Evolutionary conservation across 2,113 vertebrate genomes (phyloP).

Genomic region (Pteropus alecto): DNA sequence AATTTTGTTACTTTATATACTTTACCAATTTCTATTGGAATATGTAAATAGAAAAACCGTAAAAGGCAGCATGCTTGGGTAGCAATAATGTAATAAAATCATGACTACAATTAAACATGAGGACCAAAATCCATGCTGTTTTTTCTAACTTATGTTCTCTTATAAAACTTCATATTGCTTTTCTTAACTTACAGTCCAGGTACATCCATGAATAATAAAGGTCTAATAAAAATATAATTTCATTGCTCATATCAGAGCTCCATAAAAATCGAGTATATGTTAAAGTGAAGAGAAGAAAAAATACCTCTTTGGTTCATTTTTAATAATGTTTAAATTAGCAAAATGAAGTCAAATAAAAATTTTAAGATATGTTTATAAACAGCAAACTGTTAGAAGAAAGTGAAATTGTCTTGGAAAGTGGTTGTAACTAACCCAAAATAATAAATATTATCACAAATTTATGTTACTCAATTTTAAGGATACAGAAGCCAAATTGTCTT

Average conservation of each 20-base stretch:
- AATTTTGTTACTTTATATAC: neutral
- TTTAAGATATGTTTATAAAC: neutral
- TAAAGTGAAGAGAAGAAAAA: neutral
- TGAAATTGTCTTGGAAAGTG: slow-evolving; percentile 7
- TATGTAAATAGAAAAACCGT: neutral
- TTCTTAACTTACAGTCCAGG: neutral
- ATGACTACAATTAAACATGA: neutral
- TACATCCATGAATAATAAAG: neutral
- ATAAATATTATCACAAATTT: neutral
- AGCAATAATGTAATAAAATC: neutral
- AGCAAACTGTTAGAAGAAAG: slow-evolving; percentile 5
- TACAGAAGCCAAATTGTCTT: neutral
- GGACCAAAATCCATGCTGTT: neutral
- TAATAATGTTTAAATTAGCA: neutral
- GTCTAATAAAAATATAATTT: neutral
- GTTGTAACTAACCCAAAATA: neutral
- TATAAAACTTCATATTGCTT: neutral
- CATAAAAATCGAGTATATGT: neutral
- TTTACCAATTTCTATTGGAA: neutral
- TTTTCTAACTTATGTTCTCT: neutral
- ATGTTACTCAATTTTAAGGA: neutral
- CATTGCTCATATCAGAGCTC: neutral
- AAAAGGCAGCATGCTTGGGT: neutral
- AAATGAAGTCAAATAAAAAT: neutral
- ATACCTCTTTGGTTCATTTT: neutral